phyloP scores from a whole-genome alignment of 2,888 invertebrate species.

The Masnerella sp. region DNA sequence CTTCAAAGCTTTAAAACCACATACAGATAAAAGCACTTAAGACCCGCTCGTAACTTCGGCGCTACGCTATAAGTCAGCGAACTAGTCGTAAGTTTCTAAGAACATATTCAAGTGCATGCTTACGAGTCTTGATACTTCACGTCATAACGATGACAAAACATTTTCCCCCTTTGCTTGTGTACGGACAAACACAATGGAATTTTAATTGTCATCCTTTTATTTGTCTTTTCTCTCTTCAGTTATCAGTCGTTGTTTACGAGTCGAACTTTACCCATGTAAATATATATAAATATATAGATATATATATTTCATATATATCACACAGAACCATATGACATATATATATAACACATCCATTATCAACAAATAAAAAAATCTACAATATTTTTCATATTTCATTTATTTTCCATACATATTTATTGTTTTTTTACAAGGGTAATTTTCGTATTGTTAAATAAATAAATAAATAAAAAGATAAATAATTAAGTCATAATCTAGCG shows the following conservation, averaged over 20 bases:
- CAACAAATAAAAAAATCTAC: too few relatives aligned
- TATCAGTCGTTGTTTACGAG: conserved; percentile 37
- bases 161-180: conserved; percentile 27
- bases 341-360: too few relatives aligned
- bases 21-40: conserved; percentile 62
- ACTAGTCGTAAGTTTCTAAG: conserved; percentile 59
- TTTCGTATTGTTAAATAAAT: conserved; percentile 4
- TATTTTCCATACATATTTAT: too few relatives aligned
- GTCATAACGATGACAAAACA: conserved; percentile 57
- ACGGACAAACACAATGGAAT: conserved; percentile 50
- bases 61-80: conserved; percentile 58
- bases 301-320: too few relatives aligned
- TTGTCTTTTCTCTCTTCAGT: conserved; percentile 39
- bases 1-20: conserved; percentile 61
- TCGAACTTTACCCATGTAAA: conserved; percentile 19
- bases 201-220: conserved; percentile 56
- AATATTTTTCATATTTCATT: too few relatives aligned
- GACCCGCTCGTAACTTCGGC: conserved; percentile 60
- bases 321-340: too few relatives aligned
- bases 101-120: conserved; percentile 59
- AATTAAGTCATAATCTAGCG: conserved; percentile 15
- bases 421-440: neutral
- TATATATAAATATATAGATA: conserved; percentile 42
- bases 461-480: conserved; percentile 46
- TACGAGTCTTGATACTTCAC: conserved; percentile 57